Evolutionary conservation across 2,113 vertebrate genomes (phyloP), one percentile per base, ranked within the genome.

Genomic region (Campylomormyrus tamandua): DNA sequence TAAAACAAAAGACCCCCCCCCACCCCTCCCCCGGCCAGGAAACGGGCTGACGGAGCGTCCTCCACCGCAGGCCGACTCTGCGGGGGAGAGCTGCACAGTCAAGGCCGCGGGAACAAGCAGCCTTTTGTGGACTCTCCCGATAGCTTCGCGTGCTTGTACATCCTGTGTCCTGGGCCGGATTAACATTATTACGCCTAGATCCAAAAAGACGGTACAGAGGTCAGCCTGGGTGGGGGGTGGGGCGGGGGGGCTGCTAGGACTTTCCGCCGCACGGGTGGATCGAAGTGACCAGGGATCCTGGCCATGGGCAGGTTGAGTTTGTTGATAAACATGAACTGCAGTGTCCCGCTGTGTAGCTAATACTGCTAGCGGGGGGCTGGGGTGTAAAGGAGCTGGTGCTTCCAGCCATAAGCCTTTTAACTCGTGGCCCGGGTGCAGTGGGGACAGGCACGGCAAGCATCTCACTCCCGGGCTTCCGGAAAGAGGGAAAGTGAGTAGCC

Each of bases 41-140:
- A 80, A 86, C 8, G 27, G 85, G 13, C 83, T 49, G 35, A 89
- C 49, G 19, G 90, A 90, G 91, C 62, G 77, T 83, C 89, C 53
- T 89, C 53, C 52, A 5, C 83, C 74, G 83, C 80, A 83, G 21
- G 70, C 88, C 89, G 89, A 90, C 90, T 90, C 27, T 46, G 77
- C 89, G 80, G 45, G 83, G 45, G 91, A 89, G 70, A 85, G 58
- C 46, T 50, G 56, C 24, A 77, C 56, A 90, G 74, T 49, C 89
- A 91, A 91, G 90, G 91, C 74, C 83, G 86, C 39, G 39, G 66
- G 84, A 92, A 92, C 93, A 93, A 92, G 53, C 50, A 45, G 8
- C 66, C 91, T 92, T 90, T 93, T 93, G 93, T 93, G 90, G 88
- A 58, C 85, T 83, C 46, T 87, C 48, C 19, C 87, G 11, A 39